Base-by-base conservation (phyloP, 2,888 invertebrate species). In the Heliconius charithonia region DNA sequence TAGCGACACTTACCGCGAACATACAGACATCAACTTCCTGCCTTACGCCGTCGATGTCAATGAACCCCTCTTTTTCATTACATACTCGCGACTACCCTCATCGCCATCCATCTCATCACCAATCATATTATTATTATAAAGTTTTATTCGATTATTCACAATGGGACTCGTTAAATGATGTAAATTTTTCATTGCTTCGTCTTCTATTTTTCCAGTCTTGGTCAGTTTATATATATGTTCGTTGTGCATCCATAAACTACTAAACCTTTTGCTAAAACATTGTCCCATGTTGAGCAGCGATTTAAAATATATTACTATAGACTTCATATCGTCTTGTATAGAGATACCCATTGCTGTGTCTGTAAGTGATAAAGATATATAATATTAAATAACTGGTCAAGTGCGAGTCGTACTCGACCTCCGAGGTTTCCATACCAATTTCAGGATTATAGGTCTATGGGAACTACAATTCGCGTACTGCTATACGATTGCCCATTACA, bases 1-100 rank as follows among this genome's bases (percentile, higher is more conserved):
- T 37, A 37, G 9, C 32, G 9, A 37, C 32, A 37, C 32, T 37
- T 37, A 37, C 32, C 32, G 96, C 97, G 89, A 97, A 97, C 96
- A 97, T 96, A 83, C 97, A 97, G 0, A 97, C 97, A 83, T 97
- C 96, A 0, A 97, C 96, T 90, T 97, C 96, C 85, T 97, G 96
- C 78, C 96, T 92, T 72, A 97, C 96, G 77, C 96, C 96, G 37
- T 94, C 86, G 82, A 96, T 94, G 25, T 95, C 95, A 29, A 97
- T 89, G 7, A 90, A 91, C 2, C 96, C 96, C 80, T 96, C 93
- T 72, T 95, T 92, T 82, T 95, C 95, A 51, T 96, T 0, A 96
- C 96, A 87, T 95, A 90, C 72, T 89, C 91, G 10, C 92, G 95
- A 7, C 84, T 87, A 1, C 85, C 81, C 9, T 85, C 85, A 79